These are phyloP conservation scores for Amphibalanus amphitrite DNA, from an alignment of 1,140 invertebrate species.

Conservation along the genomic window DNA sequence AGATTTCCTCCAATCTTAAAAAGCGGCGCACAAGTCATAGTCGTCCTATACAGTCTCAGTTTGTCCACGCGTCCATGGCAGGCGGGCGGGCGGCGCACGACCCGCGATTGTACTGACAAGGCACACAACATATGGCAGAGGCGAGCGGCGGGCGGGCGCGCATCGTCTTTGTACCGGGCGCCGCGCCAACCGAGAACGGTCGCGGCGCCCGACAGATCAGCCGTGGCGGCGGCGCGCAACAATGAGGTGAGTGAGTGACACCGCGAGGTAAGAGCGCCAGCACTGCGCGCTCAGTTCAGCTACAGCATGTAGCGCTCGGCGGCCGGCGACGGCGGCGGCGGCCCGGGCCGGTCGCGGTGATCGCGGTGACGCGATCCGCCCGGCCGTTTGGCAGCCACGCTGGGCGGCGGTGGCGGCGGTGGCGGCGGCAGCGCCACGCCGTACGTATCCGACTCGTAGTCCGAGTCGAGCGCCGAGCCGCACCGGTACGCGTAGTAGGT, in stretches of 20 bases:
- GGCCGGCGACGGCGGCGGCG: not conserved
- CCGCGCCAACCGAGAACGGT: not conserved
- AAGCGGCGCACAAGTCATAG: not conserved
- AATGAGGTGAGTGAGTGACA: not conserved
- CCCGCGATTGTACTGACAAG: slow-evolving; percentile 4
- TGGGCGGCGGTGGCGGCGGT: slow-evolving; percentile 2
- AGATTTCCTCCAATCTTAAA: not conserved
- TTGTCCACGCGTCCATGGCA: not conserved
- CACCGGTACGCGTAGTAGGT: slow-evolving; percentile 12
- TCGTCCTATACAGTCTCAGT: not conserved
- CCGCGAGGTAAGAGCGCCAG: not conserved
- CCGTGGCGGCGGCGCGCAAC: no score
- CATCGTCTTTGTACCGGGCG: not conserved
- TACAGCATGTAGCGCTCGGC: not conserved
- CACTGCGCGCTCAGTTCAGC: no score
- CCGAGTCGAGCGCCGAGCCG: slow-evolving; percentile 7
- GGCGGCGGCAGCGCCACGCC: slow-evolving; percentile 6
- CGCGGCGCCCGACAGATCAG: not conserved
- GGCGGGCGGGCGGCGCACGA: not conserved
- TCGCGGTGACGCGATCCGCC: not conserved
- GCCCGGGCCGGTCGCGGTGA: not conserved
- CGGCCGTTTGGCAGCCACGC: not conserved
- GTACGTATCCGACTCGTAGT: slow-evolving; percentile 9
- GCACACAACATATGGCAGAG: slow-evolving; percentile 3
- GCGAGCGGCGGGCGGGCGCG: not conserved